Evolutionary conservation across 2,888 invertebrate species (phyloP).

Genomic region (Amiota mariae): DNA sequence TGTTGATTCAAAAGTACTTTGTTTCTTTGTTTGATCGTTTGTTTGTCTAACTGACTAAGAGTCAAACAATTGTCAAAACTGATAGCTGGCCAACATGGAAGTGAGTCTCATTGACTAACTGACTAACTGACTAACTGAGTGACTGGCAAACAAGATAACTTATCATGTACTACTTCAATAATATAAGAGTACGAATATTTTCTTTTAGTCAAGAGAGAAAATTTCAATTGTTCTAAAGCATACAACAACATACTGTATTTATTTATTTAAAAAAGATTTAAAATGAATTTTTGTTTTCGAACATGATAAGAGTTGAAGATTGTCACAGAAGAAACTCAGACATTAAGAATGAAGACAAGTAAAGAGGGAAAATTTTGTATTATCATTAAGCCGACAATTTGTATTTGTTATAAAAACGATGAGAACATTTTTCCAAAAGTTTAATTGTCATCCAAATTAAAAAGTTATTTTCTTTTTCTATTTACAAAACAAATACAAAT

Average conservation of each 20-base stretch:
- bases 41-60: neutral
- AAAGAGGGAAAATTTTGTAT: neutral
- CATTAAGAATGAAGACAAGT: neutral
- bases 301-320: neutral
- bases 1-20: slow-evolving; percentile 19
- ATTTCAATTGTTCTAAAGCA: neutral
- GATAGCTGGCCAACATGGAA: neutral
- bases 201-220: neutral
- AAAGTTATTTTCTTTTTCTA: slow-evolving; percentile 7
- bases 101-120: too few species aligned
- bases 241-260: neutral
- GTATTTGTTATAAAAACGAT: neutral
- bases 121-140: neutral
- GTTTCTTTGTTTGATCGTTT: neutral
- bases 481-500: slow-evolving; percentile 12
- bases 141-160: neutral
- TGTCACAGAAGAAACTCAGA: too few species aligned
- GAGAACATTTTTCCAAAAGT: slow-evolving; percentile 9
- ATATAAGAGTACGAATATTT: neutral
- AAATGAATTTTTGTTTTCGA: neutral
- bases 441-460: slow-evolving; percentile 19
- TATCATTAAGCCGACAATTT: neutral
- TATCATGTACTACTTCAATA: neutral
- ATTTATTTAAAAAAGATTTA: neutral
- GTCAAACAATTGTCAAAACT: neutral